phyloP scores from a whole-genome alignment of 2,113 vertebrate genomes.

The Tauraco erythrolophus region DNA sequence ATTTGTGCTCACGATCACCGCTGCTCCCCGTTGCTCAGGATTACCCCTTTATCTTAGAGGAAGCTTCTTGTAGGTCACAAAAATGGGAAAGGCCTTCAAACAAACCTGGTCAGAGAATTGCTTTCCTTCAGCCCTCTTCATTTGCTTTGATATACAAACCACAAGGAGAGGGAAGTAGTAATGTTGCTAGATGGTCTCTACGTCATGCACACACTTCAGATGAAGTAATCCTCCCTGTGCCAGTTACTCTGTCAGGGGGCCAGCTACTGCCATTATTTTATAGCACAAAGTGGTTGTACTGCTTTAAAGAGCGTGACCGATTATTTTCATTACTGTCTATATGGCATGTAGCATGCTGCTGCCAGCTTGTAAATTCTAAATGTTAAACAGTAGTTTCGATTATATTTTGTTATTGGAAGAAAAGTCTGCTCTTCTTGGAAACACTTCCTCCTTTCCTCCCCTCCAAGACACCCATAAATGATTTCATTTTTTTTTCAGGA shows the following conservation, averaged over 20 bases:
- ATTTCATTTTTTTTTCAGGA: not conserved
- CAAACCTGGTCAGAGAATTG: not conserved
- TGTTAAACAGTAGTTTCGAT: not conserved
- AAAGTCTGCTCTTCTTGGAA: not conserved
- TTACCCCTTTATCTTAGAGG: not conserved
- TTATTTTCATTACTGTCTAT: conserved; percentile 3
- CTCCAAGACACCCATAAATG: not conserved
- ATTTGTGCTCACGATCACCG: rapidly evolving
- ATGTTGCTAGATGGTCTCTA: not conserved
- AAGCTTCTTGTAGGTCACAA: not conserved
- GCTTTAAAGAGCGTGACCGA: not conserved
- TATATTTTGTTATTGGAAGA: conserved; percentile 7
- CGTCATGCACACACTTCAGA: rapidly evolving
- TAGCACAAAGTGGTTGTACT: not conserved
- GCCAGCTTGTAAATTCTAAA: conserved; percentile 26
- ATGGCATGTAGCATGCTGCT: not conserved
- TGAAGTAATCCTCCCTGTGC: not conserved
- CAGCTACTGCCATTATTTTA: not conserved
- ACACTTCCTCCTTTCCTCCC: not conserved
- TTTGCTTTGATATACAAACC: not conserved
- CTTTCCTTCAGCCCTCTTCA: not conserved
- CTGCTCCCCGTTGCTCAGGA: not conserved
- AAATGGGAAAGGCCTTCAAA: not conserved
- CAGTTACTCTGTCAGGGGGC: not conserved
- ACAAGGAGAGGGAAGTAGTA: rapidly evolving